A percentile compares a stretch with the other conserved stretches of the same genome.
phyloP scores from a whole-genome alignment of 2,888 invertebrate genomes.

The Amphipoea lucens region DNA sequence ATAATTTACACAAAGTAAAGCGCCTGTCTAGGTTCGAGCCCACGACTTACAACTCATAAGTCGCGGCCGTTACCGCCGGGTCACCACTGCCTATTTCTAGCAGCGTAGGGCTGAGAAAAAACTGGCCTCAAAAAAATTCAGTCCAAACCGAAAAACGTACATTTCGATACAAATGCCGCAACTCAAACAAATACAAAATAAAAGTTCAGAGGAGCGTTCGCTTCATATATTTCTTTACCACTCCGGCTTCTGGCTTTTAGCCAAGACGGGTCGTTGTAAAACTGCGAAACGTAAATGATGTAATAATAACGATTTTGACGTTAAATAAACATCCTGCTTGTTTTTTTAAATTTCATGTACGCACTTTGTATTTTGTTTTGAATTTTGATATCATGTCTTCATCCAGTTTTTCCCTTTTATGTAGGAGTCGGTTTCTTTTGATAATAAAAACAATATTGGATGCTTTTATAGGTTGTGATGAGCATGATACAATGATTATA shows the following conservation, averaged over 20 bases:
- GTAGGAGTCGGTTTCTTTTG: not conserved
- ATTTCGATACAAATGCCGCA: constrained; percentile 10
- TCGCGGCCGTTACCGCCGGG: too few species aligned
- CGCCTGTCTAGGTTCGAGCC: too few species aligned
- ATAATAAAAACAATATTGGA: not conserved
- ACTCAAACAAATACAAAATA: constrained; percentile 21
- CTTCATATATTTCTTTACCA: constrained; percentile 31
- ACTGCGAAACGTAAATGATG: constrained; percentile 51
- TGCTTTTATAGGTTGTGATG: not conserved
- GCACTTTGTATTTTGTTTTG: constrained; percentile 10
- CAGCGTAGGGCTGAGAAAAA: not conserved
- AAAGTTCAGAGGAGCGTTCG: constrained; percentile 13
- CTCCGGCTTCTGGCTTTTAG: constrained; percentile 44
- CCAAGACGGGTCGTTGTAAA: constrained; percentile 50
- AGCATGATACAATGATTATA: not conserved
- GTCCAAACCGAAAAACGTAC: constrained; percentile 8
- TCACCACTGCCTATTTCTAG: too few species aligned
- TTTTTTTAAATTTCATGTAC: constrained; percentile 16
- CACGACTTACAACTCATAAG: too few species aligned
- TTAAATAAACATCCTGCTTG: constrained; percentile 51
- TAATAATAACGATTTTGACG: constrained; percentile 60
- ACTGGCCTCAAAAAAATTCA: not conserved
- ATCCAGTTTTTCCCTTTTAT: not conserved
- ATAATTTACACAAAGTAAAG: too few species aligned
- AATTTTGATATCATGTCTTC: constrained; percentile 11